phyloP scores from a whole-genome alignment of 2,797 vertebrate genomes.

The Champsocephalus esox region DNA sequence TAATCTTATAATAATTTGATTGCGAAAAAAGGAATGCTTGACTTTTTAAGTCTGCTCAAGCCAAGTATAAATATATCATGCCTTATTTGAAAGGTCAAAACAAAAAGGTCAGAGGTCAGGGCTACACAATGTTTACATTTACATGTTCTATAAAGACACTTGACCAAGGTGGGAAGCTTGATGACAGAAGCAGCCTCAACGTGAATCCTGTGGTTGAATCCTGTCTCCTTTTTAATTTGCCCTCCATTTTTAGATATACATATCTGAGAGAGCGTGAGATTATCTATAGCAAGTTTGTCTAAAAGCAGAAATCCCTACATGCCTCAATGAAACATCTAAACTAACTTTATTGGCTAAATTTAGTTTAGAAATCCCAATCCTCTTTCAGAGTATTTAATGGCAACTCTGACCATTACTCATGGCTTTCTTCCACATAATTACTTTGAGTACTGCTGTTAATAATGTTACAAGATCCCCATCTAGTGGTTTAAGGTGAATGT shows the following conservation, averaged over 20 bases:
- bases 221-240: background rate
- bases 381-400: background rate
- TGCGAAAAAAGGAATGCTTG: background rate
- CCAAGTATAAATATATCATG: background rate
- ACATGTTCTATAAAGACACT: background rate
- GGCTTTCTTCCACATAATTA: background rate
- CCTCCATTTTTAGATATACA: background rate
- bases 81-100: conserved; percentile 4
- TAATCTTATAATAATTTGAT: background rate
- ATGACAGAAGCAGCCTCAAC: background rate
- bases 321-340: conserved; percentile 9
- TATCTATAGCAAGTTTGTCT: background rate
- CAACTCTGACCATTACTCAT: conserved; percentile 1
- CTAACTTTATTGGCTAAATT: background rate
- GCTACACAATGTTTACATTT: background rate
- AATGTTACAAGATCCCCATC: conserved; percentile 68
- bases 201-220: background rate
- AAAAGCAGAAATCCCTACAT: background rate
- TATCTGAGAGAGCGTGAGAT: background rate
- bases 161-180: background rate
- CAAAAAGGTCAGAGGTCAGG: conserved; percentile 27
- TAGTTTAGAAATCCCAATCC: background rate
- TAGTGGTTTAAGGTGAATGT: conserved; percentile 62
- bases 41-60: background rate
- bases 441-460: background rate